Percentiles rank a stretch among this genome's conserved stretches.
phyloP scores from a whole-genome alignment of 2,113 vertebrate genomes.

The Hemiscyllium ocellatum region DNA sequence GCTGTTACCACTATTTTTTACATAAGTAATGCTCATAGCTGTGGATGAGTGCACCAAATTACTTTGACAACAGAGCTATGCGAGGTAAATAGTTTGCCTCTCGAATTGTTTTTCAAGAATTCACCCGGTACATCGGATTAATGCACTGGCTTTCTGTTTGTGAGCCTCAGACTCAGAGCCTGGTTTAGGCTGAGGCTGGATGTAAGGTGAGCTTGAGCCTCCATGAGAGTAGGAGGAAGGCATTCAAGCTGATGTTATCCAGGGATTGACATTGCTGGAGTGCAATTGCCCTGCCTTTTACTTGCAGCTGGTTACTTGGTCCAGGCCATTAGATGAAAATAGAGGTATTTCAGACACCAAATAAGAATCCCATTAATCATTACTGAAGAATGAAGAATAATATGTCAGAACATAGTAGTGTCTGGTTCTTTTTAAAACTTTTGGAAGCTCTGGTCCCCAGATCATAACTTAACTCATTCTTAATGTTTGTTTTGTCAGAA shows the following conservation, averaged over 20 bases:
- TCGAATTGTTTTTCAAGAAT: not conserved
- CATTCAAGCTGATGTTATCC: not conserved
- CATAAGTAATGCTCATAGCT: not conserved
- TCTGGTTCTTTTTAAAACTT: not conserved
- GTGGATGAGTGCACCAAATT: not conserved
- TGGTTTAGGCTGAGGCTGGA: not conserved
- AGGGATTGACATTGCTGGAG: not conserved
- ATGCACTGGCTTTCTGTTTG: not conserved
- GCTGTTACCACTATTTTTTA: not conserved
- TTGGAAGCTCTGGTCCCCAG: not conserved
- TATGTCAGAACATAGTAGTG: not conserved
- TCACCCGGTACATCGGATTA: not conserved
- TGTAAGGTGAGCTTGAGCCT: not conserved
- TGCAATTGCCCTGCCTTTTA: not conserved
- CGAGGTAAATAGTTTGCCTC: not conserved
- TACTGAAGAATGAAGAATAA: not conserved
- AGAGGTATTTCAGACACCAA: not conserved
- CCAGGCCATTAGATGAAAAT: not conserved
- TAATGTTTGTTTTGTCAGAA: constrained; percentile 54
- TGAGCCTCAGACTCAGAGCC: not conserved
- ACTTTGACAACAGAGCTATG: not conserved
- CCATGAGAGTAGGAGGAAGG: not conserved
- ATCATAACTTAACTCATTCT: not conserved
- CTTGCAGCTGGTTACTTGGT: not conserved
- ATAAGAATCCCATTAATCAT: not conserved